These are phyloP conservation scores for Butorides virescens DNA, from an alignment of 2,113 vertebrate genomes.

Conservation along the genomic window DNA sequence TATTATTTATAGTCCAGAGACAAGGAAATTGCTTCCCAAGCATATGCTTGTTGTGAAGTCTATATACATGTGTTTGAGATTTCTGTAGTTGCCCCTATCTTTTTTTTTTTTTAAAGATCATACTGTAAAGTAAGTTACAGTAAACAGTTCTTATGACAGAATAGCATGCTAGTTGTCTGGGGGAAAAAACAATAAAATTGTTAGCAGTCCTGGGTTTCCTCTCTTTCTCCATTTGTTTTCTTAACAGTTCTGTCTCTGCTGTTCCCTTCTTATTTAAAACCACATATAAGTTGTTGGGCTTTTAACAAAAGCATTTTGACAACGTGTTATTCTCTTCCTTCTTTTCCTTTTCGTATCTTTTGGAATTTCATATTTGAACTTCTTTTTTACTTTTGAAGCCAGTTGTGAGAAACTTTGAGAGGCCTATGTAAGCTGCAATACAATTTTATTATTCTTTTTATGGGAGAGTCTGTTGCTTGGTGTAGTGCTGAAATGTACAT, in stretches of 20 bases:
- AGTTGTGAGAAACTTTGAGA: background rate
- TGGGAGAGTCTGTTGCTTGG: background rate
- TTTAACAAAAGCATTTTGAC: background rate
- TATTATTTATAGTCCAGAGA: slow-evolving; percentile 10
- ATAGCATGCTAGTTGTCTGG: background rate
- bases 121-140: background rate
- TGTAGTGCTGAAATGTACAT: background rate
- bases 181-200: background rate
- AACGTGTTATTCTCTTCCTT: background rate
- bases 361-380: background rate
- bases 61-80: background rate
- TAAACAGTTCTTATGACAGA: background rate
- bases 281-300: background rate
- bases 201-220: background rate
- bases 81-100: background rate
- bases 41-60: slow-evolving; percentile 37
- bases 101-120: background rate
- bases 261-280: background rate
- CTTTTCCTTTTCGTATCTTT: background rate
- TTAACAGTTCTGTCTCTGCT: background rate
- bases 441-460: background rate
- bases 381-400: background rate
- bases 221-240: background rate
- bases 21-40: slow-evolving; percentile 15
- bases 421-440: background rate